Evolutionary conservation across 2,113 vertebrate species (phyloP), one percentile per base, ranked within the genome.

Genomic region (Herpailurus yagouaroundi): DNA sequence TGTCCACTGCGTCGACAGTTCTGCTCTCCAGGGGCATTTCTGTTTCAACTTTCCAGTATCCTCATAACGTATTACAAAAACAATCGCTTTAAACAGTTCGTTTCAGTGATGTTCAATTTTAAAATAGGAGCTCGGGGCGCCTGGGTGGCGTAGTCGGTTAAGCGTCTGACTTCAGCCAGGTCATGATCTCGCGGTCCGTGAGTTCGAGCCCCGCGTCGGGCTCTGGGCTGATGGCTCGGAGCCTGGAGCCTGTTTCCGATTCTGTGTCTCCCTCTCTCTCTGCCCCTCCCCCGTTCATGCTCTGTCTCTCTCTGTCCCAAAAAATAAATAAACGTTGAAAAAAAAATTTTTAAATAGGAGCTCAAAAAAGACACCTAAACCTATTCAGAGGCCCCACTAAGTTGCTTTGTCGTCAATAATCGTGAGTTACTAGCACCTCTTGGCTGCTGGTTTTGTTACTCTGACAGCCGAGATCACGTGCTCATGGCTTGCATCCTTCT

Each of bases 61-160:
- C 69, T 95, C 79, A 23, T 52, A 27, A 55, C 23, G 23, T 16
- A 38, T 38, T 81, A 74, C 52, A 50, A 66, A 96, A 96, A 41
- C 23, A 85, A 97, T 96, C 91, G 18, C 74, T 97, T 96, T 63
- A 64, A 80, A 89, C 92, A 36, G 21, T 7, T 79, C 60, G 4
- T 41, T 69, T 82, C n/a, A 89, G 66, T 74, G 38, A 83, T 80
- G 79, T 63, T 95, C 85, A 85, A 4, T 95, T 91, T 52, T 1
- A 1, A 98, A 89, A 80, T 85, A 95, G 50, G 80, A 96, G 84
- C 64, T 84, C 82, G n/a, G n/a, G n/a, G n/a, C n/a, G n/a, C n/a
- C n/a, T n/a, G n/a, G n/a, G n/a, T n/a, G n/a, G n/a, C n/a, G n/a
- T n/a, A n/a, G n/a, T n/a, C n/a, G n/a, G n/a, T n/a, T n/a, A n/a